Conservation (phyloP, 2,113 vertebrate species). For the Heterotis niloticus region DNA sequence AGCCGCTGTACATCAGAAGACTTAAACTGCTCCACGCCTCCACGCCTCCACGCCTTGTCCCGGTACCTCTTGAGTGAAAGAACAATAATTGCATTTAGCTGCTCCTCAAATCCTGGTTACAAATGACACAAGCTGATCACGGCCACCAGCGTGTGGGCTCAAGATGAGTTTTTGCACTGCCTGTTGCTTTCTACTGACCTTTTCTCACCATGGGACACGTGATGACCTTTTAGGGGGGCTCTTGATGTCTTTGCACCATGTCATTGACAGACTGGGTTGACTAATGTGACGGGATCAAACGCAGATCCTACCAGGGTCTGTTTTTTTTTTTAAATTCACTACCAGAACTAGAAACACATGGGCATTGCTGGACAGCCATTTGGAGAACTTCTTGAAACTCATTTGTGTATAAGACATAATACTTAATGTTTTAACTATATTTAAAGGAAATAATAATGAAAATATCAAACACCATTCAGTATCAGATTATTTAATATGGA, state of each 20-base stretch:
- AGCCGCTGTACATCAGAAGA: not conserved
- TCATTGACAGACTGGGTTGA: slow-evolving; percentile 31
- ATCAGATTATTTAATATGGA: too few species aligned
- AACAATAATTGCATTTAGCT: not conserved
- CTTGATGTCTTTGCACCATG: slow-evolving; percentile 40
- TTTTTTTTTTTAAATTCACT: not conserved
- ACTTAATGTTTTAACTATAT: too few species aligned
- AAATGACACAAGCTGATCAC: not conserved
- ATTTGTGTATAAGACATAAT: too few species aligned
- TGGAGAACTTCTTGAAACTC: not conserved
- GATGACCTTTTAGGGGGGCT: slow-evolving; percentile 52
- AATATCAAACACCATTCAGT: too few species aligned
- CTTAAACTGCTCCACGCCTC: not conserved
- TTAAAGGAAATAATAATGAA: too few species aligned
- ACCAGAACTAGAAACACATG: not conserved
- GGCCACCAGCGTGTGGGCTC: not conserved
- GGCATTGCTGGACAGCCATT: not conserved
- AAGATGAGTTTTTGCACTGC: too few species aligned
- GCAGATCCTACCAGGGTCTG: not conserved
- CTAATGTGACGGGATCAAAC: slow-evolving; percentile 43
- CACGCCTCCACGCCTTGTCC: too few species aligned
- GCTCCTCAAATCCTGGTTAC: not conserved
- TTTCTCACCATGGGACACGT: slow-evolving; percentile 44
- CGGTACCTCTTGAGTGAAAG: not conserved
- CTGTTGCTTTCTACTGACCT: slow-evolving; percentile 49